phyloP scores from a whole-genome alignment of 2,113 vertebrate genomes.

The Scalopus aquaticus region DNA sequence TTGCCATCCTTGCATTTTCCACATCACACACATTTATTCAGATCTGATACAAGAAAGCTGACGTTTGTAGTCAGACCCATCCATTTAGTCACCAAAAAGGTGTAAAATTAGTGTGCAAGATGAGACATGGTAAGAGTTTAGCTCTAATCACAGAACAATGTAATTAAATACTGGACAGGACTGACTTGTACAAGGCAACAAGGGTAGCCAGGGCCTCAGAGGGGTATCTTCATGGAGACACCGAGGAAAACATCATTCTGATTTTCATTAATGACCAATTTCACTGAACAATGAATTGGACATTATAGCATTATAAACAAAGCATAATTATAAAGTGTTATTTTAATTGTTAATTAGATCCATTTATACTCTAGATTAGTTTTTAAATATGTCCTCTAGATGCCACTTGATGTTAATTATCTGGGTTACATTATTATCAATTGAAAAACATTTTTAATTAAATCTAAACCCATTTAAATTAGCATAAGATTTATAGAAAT shows the following conservation, averaged over 20 bases:
- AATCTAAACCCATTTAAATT: constrained; percentile 85
- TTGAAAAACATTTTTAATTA: constrained; percentile 88
- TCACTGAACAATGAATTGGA: constrained; percentile 76
- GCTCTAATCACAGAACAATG: not conserved
- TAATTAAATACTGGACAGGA: not conserved
- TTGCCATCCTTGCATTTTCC: not conserved
- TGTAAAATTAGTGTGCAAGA: not conserved
- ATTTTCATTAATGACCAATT: constrained; percentile 81
- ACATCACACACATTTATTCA: not conserved
- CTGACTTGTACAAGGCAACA: not conserved
- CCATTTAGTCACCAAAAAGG: not conserved
- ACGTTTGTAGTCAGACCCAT: not conserved
- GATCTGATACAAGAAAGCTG: not conserved
- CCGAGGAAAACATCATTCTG: constrained; percentile 75
- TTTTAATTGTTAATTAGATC: constrained; percentile 86
- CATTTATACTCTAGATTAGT: constrained; percentile 85
- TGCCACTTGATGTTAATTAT: constrained; percentile 88
- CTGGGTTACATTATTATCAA: constrained; percentile 84
- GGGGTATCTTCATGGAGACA: constrained; percentile 41
- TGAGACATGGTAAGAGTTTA: not conserved
- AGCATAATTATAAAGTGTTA: constrained; percentile 83
- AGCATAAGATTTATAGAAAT: constrained; percentile 84
- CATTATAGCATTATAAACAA: constrained; percentile 84
- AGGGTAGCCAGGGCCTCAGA: not conserved
- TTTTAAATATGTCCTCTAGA: constrained; percentile 87